Evolutionary conservation across 2,888 invertebrate species (phyloP).

Genomic region (Helleia helle): DNA sequence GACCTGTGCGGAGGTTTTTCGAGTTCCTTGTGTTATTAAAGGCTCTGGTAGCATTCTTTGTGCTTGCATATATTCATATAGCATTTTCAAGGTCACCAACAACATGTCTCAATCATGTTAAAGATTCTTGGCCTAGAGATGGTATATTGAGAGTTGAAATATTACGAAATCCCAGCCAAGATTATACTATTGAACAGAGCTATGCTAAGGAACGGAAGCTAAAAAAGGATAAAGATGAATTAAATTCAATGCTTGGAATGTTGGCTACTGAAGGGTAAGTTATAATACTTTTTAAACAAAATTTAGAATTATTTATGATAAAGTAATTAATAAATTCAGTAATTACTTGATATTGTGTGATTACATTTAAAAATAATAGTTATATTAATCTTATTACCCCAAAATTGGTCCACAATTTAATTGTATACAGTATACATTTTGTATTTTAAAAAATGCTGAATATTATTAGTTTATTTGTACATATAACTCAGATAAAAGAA

Average conservation of each 20-base stretch:
- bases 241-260: conserved; percentile 75
- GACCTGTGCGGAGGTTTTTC: conserved; percentile 84
- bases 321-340: too few species aligned
- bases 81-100: conserved; percentile 94
- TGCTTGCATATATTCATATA: conserved; percentile 95
- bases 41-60: conserved; percentile 86
- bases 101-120: conserved; percentile 92
- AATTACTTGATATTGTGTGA: too few species aligned
- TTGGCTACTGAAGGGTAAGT: conserved; percentile 78
- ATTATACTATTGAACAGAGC: conserved; percentile 86
- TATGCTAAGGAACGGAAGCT: conserved; percentile 87
- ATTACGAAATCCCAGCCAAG: conserved; percentile 78
- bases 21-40: conserved; percentile 88
- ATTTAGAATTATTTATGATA: too few species aligned
- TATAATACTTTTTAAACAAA: too few species aligned
- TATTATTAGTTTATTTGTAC: too few species aligned
- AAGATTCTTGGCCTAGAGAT: conserved; percentile 94
- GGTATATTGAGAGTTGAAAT: conserved; percentile 96
- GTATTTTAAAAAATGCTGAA: too few species aligned
- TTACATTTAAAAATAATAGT: too few species aligned
- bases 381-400: too few species aligned
- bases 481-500: too few species aligned
- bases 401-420: too few species aligned
- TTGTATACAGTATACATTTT: too few species aligned
- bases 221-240: conserved; percentile 77